Conservation (phyloP, 2,113 vertebrate species). For the Tautogolabrus adspersus region DNA sequence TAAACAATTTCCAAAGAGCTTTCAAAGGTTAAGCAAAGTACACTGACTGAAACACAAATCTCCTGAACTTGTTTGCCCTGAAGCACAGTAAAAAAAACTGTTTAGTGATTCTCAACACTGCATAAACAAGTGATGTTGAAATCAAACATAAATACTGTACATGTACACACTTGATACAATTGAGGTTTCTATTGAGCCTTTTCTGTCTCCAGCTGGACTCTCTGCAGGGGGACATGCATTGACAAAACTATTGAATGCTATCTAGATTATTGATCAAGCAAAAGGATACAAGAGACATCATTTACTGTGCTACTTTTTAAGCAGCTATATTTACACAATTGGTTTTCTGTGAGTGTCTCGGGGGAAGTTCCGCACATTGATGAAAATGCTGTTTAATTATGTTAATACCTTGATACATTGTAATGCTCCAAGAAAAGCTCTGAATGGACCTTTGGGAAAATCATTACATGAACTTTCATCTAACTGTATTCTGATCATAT, state of each 20-base stretch:
- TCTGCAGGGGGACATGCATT: not conserved
- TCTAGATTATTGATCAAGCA: conserved; percentile 50
- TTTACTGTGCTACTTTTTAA: conserved; percentile 17
- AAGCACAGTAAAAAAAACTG: not conserved
- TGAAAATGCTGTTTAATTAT: not conserved
- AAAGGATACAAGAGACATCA: conserved; percentile 23
- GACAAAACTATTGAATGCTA: conserved; percentile 37
- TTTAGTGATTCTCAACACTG: conserved; percentile 8
- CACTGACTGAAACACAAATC: conserved; percentile 42
- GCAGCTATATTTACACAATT: conserved; percentile 42
- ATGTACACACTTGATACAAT: not conserved
- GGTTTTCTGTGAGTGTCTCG: conserved; percentile 4
- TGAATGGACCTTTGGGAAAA: conserved; percentile 11
- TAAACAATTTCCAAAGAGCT: conserved; percentile 44
- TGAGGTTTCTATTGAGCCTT: not conserved
- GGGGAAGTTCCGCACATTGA: not conserved
- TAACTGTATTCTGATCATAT: not conserved
- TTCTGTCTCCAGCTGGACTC: conserved; percentile 4
- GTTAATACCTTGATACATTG: not conserved
- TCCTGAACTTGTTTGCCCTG: conserved; percentile 15
- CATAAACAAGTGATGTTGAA: conserved; percentile 20
- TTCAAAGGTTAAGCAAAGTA: conserved; percentile 45
- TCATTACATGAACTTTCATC: conserved; percentile 12
- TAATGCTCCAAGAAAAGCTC: not conserved
- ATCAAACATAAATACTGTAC: conserved; percentile 9